These are phyloP conservation scores for Empidonax alnorum DNA, from an alignment of 2,113 vertebrate genomes.

Conservation along the genomic window DNA sequence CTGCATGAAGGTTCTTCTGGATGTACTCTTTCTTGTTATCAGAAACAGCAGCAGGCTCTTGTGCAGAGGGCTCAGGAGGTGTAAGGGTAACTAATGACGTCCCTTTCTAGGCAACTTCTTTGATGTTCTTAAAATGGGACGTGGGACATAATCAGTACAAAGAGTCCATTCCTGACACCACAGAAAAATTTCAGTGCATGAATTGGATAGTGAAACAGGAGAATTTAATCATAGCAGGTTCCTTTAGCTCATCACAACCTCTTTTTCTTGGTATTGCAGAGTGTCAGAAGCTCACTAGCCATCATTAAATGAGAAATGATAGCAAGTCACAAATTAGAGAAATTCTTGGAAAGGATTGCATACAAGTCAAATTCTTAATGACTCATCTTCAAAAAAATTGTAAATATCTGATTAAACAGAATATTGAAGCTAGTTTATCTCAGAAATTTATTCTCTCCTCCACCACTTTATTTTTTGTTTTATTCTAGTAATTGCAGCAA, in stretches of 20 bases:
- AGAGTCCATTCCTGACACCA: neutral
- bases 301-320: neutral
- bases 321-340: neutral
- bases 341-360: neutral
- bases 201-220: neutral
- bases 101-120: neutral
- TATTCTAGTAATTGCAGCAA: neutral
- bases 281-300: neutral
- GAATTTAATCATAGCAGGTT: neutral
- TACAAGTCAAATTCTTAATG: conserved; percentile 22
- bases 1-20: neutral
- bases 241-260: neutral
- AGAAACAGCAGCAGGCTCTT: neutral
- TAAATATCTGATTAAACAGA: neutral
- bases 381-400: neutral
- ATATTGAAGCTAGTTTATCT: neutral
- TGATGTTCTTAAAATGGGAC: neutral
- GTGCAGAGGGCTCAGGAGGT: neutral
- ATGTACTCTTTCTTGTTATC: neutral
- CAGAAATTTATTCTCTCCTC: neutral
- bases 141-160: neutral
- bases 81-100: neutral
- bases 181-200: neutral
- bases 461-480: neutral
- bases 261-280: neutral